Evolutionary conservation across 1,140 invertebrate genomes (phyloP).

Genomic region (Asobara japonica): DNA sequence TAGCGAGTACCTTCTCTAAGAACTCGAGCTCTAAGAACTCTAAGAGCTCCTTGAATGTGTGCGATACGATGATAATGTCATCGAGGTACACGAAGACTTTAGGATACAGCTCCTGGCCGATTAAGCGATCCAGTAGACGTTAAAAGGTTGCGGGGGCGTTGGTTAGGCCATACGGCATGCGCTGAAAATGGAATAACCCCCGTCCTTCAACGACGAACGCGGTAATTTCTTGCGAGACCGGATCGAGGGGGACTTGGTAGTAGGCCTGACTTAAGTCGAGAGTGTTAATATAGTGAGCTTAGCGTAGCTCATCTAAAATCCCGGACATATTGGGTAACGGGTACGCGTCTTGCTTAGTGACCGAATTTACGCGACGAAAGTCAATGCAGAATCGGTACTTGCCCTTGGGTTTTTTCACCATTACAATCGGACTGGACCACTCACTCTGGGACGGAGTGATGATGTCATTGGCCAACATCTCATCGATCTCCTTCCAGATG

Average conservation of each 20-base stretch:
- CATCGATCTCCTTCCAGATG: slow-evolving; percentile 32
- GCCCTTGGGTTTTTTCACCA: slow-evolving; percentile 66
- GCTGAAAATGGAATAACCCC: slow-evolving; percentile 47
- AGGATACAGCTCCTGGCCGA: slow-evolving; percentile 45
- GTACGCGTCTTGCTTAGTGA: slow-evolving; percentile 46
- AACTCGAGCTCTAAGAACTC: slow-evolving; percentile 35
- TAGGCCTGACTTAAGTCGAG: no score
- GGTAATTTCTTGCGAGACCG: no score
- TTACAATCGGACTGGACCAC: slow-evolving; percentile 57
- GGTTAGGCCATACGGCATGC: slow-evolving; percentile 56
- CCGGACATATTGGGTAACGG: slow-evolving; percentile 58
- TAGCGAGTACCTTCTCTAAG: no score
- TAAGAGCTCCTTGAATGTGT: slow-evolving; percentile 52
- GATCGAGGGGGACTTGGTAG: no score
- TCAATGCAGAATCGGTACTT: slow-evolving; percentile 58
- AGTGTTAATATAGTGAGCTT: slow-evolving; percentile 50
- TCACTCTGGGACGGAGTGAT: slow-evolving; percentile 37
- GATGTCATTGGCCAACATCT: slow-evolving; percentile 40
- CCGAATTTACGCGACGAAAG: no score
- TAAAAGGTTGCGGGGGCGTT: slow-evolving; percentile 56
- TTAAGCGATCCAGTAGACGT: slow-evolving; percentile 51
- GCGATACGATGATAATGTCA: slow-evolving; percentile 49
- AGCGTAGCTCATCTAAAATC: slow-evolving; percentile 57
- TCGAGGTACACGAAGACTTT: slow-evolving; percentile 48
- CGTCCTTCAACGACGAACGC: no score